Evolutionary conservation across 2,113 vertebrate genomes (phyloP).

Genomic region (Pantherophis guttatus): DNA sequence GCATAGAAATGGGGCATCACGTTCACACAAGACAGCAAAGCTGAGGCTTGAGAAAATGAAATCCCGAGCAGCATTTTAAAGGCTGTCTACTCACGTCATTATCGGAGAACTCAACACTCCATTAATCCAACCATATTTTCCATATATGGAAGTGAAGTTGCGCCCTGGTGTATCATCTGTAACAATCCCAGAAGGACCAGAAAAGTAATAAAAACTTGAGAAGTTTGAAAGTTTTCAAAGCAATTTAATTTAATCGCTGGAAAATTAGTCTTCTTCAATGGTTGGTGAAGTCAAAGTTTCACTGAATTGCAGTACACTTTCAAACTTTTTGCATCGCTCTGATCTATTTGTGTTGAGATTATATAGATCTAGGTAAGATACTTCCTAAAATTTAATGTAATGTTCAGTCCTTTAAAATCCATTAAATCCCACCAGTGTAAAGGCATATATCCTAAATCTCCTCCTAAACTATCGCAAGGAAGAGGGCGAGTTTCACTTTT

Average conservation of each 20-base stretch:
- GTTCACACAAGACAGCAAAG: background rate
- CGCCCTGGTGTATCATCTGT: background rate
- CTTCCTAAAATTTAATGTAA: background rate
- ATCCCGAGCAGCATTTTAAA: background rate
- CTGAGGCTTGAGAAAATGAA: background rate
- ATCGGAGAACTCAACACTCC: background rate
- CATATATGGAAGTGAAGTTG: background rate
- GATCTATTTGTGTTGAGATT: background rate
- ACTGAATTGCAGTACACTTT: background rate
- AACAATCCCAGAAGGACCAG: background rate
- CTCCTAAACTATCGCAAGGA: background rate
- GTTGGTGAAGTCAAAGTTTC: background rate
- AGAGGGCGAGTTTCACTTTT: background rate
- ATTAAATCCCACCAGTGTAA: background rate
- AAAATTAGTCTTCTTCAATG: background rate
- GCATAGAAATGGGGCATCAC: background rate
- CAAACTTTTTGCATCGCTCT: background rate
- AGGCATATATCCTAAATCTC: background rate
- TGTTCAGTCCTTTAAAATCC: background rate
- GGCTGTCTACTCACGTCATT: background rate
- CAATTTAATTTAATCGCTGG: background rate
- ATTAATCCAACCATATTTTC: background rate
- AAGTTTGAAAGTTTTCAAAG: background rate
- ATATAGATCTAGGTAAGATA: background rate
- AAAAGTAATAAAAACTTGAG: background rate